Evolutionary conservation across 1,140 invertebrate genomes (phyloP).

Genomic region (Solenopsis fugax): DNA sequence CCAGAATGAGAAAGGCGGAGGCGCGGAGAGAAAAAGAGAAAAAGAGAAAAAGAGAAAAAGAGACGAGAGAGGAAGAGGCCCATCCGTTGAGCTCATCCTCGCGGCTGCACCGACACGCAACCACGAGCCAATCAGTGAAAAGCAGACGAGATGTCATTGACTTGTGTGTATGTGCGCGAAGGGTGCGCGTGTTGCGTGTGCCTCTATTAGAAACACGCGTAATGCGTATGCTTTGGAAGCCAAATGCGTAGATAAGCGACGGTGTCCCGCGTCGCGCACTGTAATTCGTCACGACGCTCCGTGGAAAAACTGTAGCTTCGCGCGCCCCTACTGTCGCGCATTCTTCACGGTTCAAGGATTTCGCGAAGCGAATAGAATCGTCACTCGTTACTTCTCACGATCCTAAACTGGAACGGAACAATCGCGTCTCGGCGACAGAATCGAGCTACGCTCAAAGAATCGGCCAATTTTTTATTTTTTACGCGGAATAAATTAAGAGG

Average conservation of each 20-base stretch:
- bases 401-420: background rate
- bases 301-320: slow-evolving; percentile 26
- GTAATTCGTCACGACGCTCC: slow-evolving; percentile 23
- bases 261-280: background rate
- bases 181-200: slow-evolving; percentile 5
- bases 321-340: slow-evolving; percentile 43
- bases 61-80: slow-evolving; percentile 66
- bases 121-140: slow-evolving; percentile 66
- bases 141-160: slow-evolving; percentile 66
- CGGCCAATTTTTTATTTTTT: background rate
- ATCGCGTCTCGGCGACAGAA: slow-evolving; percentile 4
- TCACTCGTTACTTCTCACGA: slow-evolving; percentile 36
- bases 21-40: slow-evolving; percentile 25
- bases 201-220: slow-evolving; percentile 28
- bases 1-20: slow-evolving; percentile 33
- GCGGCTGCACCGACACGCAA: slow-evolving; percentile 53
- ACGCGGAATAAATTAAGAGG: background rate
- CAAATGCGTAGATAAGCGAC: slow-evolving; percentile 4
- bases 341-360: slow-evolving; percentile 47
- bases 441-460: background rate
- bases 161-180: slow-evolving; percentile 21
- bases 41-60: slow-evolving; percentile 20
- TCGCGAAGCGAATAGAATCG: slow-evolving; percentile 5
- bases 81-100: slow-evolving; percentile 75
- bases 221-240: background rate